Percentiles rank a stretch among this genome's conserved stretches.
Evolutionary conservation across 2,797 vertebrate species (phyloP).

Genomic region (Pteronotus mesoamericanus): DNA sequence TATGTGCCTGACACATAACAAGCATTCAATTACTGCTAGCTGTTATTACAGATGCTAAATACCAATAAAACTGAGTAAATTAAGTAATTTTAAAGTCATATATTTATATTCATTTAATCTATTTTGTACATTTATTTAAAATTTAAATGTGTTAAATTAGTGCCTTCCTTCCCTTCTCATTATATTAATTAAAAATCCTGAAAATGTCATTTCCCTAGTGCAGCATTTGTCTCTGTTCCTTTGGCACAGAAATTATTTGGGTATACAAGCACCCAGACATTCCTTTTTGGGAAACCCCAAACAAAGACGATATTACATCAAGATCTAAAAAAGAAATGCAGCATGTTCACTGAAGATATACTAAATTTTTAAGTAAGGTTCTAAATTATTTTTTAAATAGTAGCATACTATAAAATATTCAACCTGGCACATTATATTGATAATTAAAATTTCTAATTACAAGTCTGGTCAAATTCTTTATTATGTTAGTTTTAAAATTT

Average conservation of each 20-base stretch:
- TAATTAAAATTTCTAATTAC: constrained; percentile 18
- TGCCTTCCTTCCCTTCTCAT: not conserved
- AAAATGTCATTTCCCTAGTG: constrained; percentile 45
- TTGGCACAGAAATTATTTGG: constrained; percentile 44
- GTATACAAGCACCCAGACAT: constrained; percentile 12
- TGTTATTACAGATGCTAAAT: constrained; percentile 18
- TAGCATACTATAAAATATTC: not conserved
- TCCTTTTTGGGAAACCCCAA: constrained; percentile 25
- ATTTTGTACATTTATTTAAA: constrained; percentile 59
- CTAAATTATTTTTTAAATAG: not conserved
- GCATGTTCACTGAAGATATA: constrained; percentile 20
- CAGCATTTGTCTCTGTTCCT: constrained; percentile 32
- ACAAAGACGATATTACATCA: not conserved
- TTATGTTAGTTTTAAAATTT: constrained; percentile 7
- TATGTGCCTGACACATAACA: not conserved
- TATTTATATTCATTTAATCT: constrained; percentile 47
- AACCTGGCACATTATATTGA: constrained; percentile 5
- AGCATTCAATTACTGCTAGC: not conserved
- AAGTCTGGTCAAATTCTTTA: constrained; percentile 2
- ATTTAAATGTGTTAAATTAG: constrained; percentile 51
- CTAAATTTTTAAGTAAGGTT: constrained; percentile 42
- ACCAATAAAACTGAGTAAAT: constrained; percentile 45
- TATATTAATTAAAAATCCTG: constrained; percentile 42
- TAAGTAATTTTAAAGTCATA: constrained; percentile 46
- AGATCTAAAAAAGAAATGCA: constrained; percentile 38